Percentiles rank a stretch among this genome's conserved stretches.
Evolutionary conservation across 2,888 invertebrate species (phyloP).

Genomic region (Elmis aenea): DNA sequence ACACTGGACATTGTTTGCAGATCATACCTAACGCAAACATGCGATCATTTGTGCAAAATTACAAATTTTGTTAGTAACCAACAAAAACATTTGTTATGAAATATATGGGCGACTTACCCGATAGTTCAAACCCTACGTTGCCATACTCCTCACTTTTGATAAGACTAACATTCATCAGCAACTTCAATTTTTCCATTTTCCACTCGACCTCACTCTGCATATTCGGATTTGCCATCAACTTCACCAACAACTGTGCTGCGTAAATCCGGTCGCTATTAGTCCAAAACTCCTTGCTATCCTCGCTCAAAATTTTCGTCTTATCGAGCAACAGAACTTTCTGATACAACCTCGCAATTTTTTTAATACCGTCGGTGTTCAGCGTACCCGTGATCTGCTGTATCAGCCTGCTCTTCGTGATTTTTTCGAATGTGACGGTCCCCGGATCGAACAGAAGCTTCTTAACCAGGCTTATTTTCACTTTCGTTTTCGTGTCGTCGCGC

Average conservation of each 20-base stretch:
- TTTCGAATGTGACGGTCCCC: conserved; percentile 69
- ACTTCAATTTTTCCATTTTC: conserved; percentile 60
- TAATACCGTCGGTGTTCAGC: conserved; percentile 57
- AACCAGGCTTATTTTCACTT: conserved; percentile 55
- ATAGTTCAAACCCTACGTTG: conserved; percentile 55
- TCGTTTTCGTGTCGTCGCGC: conserved; percentile 48
- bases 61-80: too few relatives aligned
- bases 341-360: conserved; percentile 58
- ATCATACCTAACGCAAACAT: too few relatives aligned
- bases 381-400: conserved; percentile 60
- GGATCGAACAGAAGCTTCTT: conserved; percentile 63
- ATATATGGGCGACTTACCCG: conserved; percentile 48
- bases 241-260: conserved; percentile 55
- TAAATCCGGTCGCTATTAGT: conserved; percentile 64
- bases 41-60: too few relatives aligned
- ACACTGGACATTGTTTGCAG: too few relatives aligned
- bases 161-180: conserved; percentile 60
- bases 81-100: too few relatives aligned
- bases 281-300: conserved; percentile 52
- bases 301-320: conserved; percentile 50
- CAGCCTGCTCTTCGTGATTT: conserved; percentile 61
- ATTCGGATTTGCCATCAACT: conserved; percentile 43
- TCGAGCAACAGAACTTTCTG: conserved; percentile 57
- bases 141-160: conserved; percentile 51
- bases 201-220: conserved; percentile 56